A percentile compares a stretch with the other conserved stretches of the same genome.
phyloP scores from a whole-genome alignment of 2,888 invertebrate species.

The Argyresthia goedartella region DNA sequence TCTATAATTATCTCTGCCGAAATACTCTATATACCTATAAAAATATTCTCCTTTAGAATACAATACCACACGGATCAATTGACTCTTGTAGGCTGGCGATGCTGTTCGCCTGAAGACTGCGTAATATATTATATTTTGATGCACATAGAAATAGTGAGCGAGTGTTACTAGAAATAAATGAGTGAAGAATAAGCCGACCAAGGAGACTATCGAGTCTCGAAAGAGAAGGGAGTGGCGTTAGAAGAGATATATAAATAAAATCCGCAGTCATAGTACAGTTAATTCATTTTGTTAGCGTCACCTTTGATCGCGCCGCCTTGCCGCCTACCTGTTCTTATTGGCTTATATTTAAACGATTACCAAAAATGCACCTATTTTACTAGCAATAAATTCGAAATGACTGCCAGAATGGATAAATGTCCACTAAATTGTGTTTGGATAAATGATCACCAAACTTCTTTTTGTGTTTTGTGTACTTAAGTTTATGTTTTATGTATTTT shows the following conservation, averaged over 20 bases:
- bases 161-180: slow-evolving; percentile 32
- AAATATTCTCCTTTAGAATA: slow-evolving; percentile 45
- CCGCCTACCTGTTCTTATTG: no score
- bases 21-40: slow-evolving; percentile 47
- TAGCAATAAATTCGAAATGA: no score
- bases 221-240: not conserved
- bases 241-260: slow-evolving; percentile 1
- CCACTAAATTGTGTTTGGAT: no score
- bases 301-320: no score
- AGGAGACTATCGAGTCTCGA: not conserved
- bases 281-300: no score
- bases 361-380: no score
- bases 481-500: no score
- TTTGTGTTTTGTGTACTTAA: no score
- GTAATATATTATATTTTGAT: slow-evolving; percentile 39
- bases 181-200: not conserved
- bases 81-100: slow-evolving; percentile 45
- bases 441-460: no score
- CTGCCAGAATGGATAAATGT: no score
- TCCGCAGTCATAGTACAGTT: no score
- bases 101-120: slow-evolving; percentile 25
- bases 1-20: slow-evolving; percentile 41
- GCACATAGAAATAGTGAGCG: slow-evolving; percentile 47
- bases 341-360: no score
- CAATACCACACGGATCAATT: slow-evolving; percentile 46